A percentile compares a stretch with the other conserved stretches of the same genome.
Evolutionary conservation across 2,113 vertebrate species (phyloP).

Genomic region (Cyrtonyx montezumae): DNA sequence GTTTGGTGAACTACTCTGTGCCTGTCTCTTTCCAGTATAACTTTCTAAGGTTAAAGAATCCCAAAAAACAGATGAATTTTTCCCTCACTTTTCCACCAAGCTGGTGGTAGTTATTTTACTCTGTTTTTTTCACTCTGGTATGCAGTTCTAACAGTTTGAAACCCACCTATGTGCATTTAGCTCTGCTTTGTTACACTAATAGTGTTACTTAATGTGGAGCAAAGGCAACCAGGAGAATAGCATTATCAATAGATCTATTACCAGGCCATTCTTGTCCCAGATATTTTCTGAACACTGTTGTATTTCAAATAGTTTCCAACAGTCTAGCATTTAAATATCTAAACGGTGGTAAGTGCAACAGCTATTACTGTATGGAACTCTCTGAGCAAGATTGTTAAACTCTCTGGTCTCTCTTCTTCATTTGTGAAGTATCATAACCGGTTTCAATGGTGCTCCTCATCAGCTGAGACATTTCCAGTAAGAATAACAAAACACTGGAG

Average conservation of each 20-base stretch:
- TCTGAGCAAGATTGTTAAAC: not conserved
- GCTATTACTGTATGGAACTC: not conserved
- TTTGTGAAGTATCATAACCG: not conserved
- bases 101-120: not conserved
- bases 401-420: not conserved
- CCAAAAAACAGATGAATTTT: not conserved
- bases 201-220: not conserved
- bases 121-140: rapidly evolving
- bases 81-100: not conserved
- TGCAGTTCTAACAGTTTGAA: not conserved
- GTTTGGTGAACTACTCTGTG: not conserved
- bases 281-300: not conserved
- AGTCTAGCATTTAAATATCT: not conserved
- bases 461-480: not conserved
- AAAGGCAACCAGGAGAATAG: not conserved
- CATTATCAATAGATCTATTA: not conserved
- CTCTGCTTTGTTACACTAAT: not conserved
- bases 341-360: not conserved
- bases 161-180: not conserved
- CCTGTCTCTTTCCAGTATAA: not conserved
- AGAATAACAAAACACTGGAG: not conserved
- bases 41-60: not conserved
- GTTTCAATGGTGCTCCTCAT: not conserved
- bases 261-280: not conserved
- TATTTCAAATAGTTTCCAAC: not conserved